Base-by-base conservation (phyloP, 2,113 vertebrate species). In the Catharus fuscescens region DNA sequence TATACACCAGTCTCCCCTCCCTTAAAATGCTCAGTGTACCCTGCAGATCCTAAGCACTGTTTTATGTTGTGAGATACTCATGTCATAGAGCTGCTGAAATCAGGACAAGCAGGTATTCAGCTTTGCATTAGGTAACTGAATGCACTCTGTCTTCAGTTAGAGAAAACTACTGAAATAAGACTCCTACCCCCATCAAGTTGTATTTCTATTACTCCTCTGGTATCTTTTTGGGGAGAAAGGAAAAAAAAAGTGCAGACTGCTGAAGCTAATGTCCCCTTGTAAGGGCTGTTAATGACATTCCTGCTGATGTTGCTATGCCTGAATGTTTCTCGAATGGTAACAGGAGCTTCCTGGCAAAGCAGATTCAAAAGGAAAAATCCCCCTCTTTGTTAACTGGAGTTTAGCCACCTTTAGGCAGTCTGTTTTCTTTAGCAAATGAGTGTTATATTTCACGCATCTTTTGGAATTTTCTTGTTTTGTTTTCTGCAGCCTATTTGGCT, bases 321-420 rank as follows among this genome's bases (percentile, higher is more conserved):
- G 73, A 93, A 80, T 89, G 83, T 90, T 94, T 74, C 88, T 86
- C 25, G n/a, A 93, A 88, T 86, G 83, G 94, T 95, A 96, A 94
- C 86, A 88, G 83, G 92, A 94, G 91, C 93, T 95, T 97, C 94
- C 69, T 91, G 86, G 84, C 95, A 91, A 91, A 91, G 53, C 70
- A 53, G 65, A 96, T 94, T 93, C 74, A 82, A 94, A 96, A 95
- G 93, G 62, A 93, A 91, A 93, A 94, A 94, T 93, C 70, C 73
- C n/a, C 25, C 5, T 84, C 91, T 94, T 97, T 95, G 89, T 93
- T 93, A 93, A 31, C 50, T 77, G 65, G 38, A 86, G 73, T 95
- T 90, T 85, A 90, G 53, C 29, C 26, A 65, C 71, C 73, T 95
- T 85, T 65, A 57, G 81, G 90, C 81, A 62, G 50, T 52, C 24